These are phyloP conservation scores for Macrophya alboannulata DNA, from an alignment of 2,888 invertebrate genomes.

Conservation along the genomic window DNA sequence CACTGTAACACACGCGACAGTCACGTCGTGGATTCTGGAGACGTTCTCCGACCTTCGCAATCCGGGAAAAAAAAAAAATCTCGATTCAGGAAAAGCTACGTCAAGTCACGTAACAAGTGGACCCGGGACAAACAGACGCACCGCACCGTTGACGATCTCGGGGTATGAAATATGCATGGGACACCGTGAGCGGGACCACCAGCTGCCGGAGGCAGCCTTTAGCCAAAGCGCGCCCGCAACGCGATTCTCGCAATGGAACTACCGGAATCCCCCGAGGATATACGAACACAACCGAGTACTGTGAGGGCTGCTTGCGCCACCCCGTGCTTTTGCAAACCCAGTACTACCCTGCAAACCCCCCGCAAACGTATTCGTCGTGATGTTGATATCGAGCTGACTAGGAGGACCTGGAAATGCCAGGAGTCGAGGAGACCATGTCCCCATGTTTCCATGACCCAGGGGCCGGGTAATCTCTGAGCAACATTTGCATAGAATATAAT, in stretches of 20 bases:
- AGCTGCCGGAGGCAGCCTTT: constrained; percentile 51
- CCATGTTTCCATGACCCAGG: neutral
- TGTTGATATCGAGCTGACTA: constrained; percentile 54
- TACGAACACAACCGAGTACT: constrained; percentile 32
- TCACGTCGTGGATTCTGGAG: neutral
- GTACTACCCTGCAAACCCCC: constrained; percentile 34
- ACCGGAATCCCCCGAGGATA: constrained; percentile 46
- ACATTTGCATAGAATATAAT: neutral
- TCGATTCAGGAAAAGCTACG: neutral
- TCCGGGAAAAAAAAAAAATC: neutral
- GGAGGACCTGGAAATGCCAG: constrained; percentile 49
- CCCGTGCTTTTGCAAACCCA: constrained; percentile 20
- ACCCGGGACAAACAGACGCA: constrained; percentile 10
- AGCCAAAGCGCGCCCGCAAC: constrained; percentile 50
- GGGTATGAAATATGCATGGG: constrained; percentile 48
- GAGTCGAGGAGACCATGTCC: constrained; percentile 17
- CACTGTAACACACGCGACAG: neutral
- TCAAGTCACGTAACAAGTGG: constrained; percentile 38
- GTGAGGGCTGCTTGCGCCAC: constrained; percentile 34
- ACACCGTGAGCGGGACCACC: constrained; percentile 55
- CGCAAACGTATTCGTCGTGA: constrained; percentile 50
- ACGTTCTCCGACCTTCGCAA: neutral
- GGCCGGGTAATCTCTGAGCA: constrained; percentile 30
- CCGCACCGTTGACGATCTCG: neutral
- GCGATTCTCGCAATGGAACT: constrained; percentile 46